Percentiles rank a stretch among this genome's conserved stretches.
Evolutionary conservation across 2,888 invertebrate species (phyloP).

Genomic region (Aromia moschata): DNA sequence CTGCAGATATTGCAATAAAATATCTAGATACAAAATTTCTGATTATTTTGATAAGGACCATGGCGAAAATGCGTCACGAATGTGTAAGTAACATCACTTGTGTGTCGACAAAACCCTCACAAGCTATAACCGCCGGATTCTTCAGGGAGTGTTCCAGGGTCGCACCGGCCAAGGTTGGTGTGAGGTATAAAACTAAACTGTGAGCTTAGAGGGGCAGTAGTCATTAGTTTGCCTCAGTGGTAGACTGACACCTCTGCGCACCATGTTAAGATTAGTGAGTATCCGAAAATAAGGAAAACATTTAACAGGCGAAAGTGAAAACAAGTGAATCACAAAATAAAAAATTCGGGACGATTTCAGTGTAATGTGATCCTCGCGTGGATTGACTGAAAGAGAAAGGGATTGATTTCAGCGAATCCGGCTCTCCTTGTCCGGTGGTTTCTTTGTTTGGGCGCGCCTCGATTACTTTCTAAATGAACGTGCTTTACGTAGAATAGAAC

Average conservation of each 20-base stretch:
- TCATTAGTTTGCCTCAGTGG: constrained; percentile 58
- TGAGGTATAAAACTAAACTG: constrained; percentile 58
- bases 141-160: constrained; percentile 60
- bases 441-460: constrained; percentile 26
- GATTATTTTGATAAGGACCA: no score
- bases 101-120: constrained; percentile 18
- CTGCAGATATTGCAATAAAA: no score
- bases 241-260: constrained; percentile 51
- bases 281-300: constrained; percentile 36
- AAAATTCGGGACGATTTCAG: constrained; percentile 10
- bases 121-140: constrained; percentile 35
- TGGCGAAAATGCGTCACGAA: no score
- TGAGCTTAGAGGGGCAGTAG: constrained; percentile 59
- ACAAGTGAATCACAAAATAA: constrained; percentile 5
- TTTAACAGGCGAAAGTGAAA: constrained; percentile 10
- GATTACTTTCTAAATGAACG: not conserved
- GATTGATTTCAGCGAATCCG: constrained; percentile 18
- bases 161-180: constrained; percentile 60
- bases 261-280: constrained; percentile 58
- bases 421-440: constrained; percentile 27
- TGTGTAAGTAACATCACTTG: constrained; percentile 13
- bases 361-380: constrained; percentile 13
- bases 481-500: no score
- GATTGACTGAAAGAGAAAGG: constrained; percentile 22
- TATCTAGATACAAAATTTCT: no score